Evolutionary conservation across 2,888 invertebrate genomes (phyloP).

Genomic region (Ochropacha duplaris): DNA sequence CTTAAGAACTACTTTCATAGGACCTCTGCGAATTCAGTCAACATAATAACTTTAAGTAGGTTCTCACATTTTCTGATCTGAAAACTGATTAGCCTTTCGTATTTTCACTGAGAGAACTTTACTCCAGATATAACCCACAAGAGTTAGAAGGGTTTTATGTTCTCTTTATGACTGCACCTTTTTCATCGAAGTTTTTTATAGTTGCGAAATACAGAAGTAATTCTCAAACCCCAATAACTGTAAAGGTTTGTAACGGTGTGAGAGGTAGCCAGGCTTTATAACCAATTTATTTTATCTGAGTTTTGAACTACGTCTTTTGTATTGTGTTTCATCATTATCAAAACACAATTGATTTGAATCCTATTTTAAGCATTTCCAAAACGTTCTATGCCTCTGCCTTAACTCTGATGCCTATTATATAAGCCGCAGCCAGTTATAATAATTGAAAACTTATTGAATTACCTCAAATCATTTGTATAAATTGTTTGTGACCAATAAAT

Average conservation of each 20-base stretch:
- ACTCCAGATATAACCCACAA: conserved; percentile 23
- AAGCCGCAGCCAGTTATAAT: conserved; percentile 39
- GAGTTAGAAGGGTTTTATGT: conserved; percentile 37
- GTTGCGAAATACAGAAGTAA: conserved; percentile 21
- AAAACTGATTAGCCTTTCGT: conserved; percentile 26
- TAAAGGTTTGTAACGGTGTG: conserved; percentile 22
- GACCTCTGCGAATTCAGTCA: not conserved
- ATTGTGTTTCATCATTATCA: not conserved
- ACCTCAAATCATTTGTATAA: conserved; percentile 26
- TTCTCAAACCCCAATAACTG: conserved; percentile 22
- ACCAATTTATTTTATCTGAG: not conserved
- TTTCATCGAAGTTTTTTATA: conserved; percentile 31
- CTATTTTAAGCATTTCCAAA: conserved; percentile 11
- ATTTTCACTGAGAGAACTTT: conserved; percentile 23
- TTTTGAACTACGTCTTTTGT: not conserved
- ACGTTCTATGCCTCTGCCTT: conserved; percentile 9
- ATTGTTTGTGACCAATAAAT: not conserved
- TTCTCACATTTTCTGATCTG: conserved; percentile 16
- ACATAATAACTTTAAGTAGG: not conserved
- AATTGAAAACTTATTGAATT: conserved; percentile 55
- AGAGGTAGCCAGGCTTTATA: conserved; percentile 15
- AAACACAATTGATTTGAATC: conserved; percentile 22
- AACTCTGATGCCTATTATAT: conserved; percentile 23
- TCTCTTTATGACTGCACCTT: conserved; percentile 36
- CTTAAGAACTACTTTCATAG: not conserved